Evolutionary conservation across 2,797 vertebrate species (phyloP).

Genomic region (Gobionotothen gibberifrons): DNA sequence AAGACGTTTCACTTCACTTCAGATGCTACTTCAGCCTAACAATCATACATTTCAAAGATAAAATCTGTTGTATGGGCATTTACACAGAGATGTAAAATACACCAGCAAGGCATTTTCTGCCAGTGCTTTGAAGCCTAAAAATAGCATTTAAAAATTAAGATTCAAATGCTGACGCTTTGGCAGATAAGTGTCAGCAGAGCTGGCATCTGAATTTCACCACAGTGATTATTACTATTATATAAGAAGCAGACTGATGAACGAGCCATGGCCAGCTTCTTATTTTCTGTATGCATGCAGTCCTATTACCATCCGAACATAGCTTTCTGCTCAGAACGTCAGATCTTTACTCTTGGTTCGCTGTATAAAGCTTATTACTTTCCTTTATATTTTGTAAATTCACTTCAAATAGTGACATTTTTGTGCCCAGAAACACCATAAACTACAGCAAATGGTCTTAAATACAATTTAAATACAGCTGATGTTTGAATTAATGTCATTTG

Average conservation of each 20-base stretch:
- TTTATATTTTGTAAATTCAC: background rate
- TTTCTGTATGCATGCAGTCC: conserved; percentile 20
- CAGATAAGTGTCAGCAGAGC: conserved; percentile 60
- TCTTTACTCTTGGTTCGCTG: background rate
- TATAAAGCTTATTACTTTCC: no score
- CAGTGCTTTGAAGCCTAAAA: conserved; percentile 38
- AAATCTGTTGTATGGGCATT: conserved; percentile 2
- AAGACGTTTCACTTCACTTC: background rate
- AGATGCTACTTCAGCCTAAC: background rate
- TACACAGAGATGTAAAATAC: conserved; percentile 2
- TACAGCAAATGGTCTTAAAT: background rate
- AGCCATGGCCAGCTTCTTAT: conserved; percentile 24
- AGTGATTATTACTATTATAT: conserved; percentile 56
- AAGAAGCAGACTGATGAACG: conserved; percentile 45
- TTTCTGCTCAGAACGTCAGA: conserved; percentile 1
- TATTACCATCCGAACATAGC: conserved; percentile 1
- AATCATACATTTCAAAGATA: background rate
- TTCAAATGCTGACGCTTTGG: conserved; percentile 55
- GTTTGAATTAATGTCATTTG: no score
- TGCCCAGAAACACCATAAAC: background rate
- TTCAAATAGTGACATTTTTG: background rate
- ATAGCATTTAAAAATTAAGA: conserved; percentile 45
- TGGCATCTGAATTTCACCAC: conserved; percentile 55
- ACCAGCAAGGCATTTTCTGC: background rate
- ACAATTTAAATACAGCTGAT: no score